These are phyloP conservation scores for Scomber scombrus DNA, from an alignment of 2,113 vertebrate genomes.

Conservation along the genomic window DNA sequence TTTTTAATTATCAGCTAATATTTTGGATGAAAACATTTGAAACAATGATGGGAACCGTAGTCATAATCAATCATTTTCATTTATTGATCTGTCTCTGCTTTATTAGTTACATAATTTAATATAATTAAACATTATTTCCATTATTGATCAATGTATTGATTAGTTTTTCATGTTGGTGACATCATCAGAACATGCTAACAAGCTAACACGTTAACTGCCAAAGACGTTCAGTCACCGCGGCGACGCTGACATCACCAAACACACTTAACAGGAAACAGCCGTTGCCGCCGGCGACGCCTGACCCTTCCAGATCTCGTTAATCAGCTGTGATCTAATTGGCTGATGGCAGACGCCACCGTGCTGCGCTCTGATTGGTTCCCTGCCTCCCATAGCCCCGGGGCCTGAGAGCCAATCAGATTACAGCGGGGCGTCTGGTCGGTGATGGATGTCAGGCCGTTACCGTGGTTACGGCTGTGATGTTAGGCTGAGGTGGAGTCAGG, in stretches of 20 bases:
- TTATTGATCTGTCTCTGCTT: too few relatives aligned
- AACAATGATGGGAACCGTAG: too few relatives aligned
- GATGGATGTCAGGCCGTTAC: constrained; percentile 31
- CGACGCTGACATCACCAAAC: not conserved
- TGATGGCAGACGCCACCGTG: not conserved
- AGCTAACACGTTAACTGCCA: too few relatives aligned
- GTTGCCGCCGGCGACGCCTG: constrained; percentile 14
- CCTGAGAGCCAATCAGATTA: constrained; percentile 68
- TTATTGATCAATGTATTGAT: too few relatives aligned
- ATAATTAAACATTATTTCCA: too few relatives aligned
- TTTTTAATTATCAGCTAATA: too few relatives aligned
- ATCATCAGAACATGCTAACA: too few relatives aligned
- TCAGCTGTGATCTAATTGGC: constrained; percentile 57
- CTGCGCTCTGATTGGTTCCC: constrained; percentile 38
- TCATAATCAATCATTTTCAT: too few relatives aligned
- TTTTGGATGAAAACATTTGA: too few relatives aligned
- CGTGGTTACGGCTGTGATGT: constrained; percentile 15
- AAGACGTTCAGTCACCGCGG: not conserved
- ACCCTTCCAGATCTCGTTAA: constrained; percentile 45
- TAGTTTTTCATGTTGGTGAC: too few relatives aligned
- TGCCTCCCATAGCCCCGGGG: constrained; percentile 47
- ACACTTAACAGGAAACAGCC: not conserved
- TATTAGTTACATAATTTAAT: too few relatives aligned
- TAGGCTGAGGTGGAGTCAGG: not conserved
- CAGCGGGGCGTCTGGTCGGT: constrained; percentile 19